Conservation (phyloP, 2,113 vertebrate species). For the Symphodus melops region DNA sequence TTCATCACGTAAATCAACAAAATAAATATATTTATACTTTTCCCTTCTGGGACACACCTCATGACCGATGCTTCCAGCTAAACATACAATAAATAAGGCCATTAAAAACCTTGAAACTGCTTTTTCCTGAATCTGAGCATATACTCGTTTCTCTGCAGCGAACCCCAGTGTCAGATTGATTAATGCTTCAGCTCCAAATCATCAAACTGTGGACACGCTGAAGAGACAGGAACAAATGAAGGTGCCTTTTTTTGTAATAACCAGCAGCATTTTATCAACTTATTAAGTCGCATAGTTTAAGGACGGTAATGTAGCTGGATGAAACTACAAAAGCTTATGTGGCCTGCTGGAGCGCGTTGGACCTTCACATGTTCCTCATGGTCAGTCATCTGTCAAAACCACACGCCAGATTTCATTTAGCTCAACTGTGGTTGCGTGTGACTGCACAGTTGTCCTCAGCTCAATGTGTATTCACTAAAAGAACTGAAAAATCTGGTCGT, state of each 20-base stretch:
- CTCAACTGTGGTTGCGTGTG: constrained; percentile 38
- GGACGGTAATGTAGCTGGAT: constrained; percentile 19
- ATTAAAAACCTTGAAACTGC: constrained; percentile 3
- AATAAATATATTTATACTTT: no score
- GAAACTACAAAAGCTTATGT: constrained; percentile 19
- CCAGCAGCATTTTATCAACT: constrained; percentile 49
- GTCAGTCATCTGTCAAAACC: constrained; percentile 44
- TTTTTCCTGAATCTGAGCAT: constrained; percentile 6
- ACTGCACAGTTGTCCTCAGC: background rate
- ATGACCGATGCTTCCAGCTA: background rate
- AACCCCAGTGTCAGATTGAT: constrained; percentile 36
- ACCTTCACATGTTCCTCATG: constrained; percentile 40
- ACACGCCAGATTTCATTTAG: constrained; percentile 50
- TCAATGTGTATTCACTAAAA: background rate
- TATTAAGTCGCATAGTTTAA: constrained; percentile 50
- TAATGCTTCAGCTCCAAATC: constrained; percentile 48
- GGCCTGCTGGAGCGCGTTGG: constrained; percentile 26
- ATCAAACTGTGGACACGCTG: constrained; percentile 34
- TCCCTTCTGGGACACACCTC: background rate
- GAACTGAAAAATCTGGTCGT: background rate
- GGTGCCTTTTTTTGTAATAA: constrained; percentile 71
- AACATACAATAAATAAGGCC: background rate
- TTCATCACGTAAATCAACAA: background rate
- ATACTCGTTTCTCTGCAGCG: constrained; percentile 3
- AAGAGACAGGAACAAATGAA: constrained; percentile 53